phyloP scores from a whole-genome alignment of 2,888 invertebrate species.

The Tenodera sinensis region DNA sequence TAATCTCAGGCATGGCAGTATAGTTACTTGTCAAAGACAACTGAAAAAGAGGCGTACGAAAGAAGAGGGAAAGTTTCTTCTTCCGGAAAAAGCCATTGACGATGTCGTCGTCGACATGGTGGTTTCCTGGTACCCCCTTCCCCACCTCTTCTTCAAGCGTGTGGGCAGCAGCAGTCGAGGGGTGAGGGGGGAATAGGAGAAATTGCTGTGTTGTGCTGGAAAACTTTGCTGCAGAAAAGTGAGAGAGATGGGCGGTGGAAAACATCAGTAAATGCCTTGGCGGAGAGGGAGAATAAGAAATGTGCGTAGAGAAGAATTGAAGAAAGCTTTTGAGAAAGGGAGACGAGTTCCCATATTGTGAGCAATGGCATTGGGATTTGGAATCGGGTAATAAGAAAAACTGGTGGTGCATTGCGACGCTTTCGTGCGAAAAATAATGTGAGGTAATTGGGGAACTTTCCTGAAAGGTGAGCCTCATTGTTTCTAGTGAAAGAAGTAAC shows the following conservation, averaged over 20 bases:
- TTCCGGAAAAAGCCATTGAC: constrained; percentile 27
- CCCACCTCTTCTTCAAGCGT: background rate
- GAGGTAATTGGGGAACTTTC: background rate
- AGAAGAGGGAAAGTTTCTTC: constrained; percentile 26
- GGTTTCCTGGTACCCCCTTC: constrained; percentile 13
- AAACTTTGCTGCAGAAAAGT: constrained; percentile 16
- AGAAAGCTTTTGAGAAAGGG: background rate
- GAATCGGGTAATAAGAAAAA: background rate
- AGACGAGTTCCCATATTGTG: background rate
- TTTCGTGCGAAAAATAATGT: background rate
- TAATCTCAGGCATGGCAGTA: constrained; percentile 18
- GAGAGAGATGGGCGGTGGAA: background rate
- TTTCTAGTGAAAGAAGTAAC: background rate
- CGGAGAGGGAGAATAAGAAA: background rate
- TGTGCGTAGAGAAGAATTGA: background rate
- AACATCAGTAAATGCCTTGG: background rate
- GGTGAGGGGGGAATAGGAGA: background rate
- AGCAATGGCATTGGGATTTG: background rate
- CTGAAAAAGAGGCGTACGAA: constrained; percentile 13
- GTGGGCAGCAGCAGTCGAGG: background rate
- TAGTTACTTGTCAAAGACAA: constrained; percentile 28
- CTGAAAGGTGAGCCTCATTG: background rate
- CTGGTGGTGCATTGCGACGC: background rate
- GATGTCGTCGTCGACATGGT: constrained; percentile 13
- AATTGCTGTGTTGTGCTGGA: constrained; percentile 21